A percentile compares a stretch with the other conserved stretches of the same genome.
Evolutionary conservation across 2,113 vertebrate genomes (phyloP).

Genomic region (Protobothrops mucrosquamatus): DNA sequence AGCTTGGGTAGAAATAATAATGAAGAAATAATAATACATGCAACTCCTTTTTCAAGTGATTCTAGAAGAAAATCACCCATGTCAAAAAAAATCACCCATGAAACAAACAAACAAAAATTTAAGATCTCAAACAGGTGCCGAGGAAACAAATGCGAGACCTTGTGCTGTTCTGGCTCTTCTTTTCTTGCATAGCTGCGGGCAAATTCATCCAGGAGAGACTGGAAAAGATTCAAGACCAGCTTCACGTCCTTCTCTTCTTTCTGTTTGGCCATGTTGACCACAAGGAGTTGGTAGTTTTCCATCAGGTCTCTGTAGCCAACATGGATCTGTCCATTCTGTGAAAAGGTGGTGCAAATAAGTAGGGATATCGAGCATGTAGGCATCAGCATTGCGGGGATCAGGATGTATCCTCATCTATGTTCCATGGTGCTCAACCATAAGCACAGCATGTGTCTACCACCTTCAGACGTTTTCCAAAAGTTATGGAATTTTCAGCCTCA

Average conservation of each 20-base stretch:
- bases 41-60: not conserved
- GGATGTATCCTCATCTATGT: not conserved
- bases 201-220: conserved; percentile 93
- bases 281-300: conserved; percentile 88
- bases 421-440: not conserved
- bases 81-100: not conserved
- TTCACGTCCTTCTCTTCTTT: conserved; percentile 88
- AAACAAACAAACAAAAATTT: no score
- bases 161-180: conserved; percentile 82
- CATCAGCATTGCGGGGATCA: not conserved
- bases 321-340: conserved; percentile 84
- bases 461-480: not conserved
- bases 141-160: conserved; percentile 64
- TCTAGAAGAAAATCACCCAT: not conserved
- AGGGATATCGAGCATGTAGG: not conserved
- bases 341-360: not conserved
- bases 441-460: not conserved
- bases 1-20: not conserved
- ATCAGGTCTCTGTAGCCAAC: conserved; percentile 91
- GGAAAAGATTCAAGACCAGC: conserved; percentile 94
- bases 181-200: conserved; percentile 88
- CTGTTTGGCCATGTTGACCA: conserved; percentile 82
- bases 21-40: not conserved
- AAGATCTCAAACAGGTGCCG: no score
- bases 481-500: not conserved